Conservation (phyloP, 2,113 vertebrate genomes). For the Steatornis caripensis region DNA sequence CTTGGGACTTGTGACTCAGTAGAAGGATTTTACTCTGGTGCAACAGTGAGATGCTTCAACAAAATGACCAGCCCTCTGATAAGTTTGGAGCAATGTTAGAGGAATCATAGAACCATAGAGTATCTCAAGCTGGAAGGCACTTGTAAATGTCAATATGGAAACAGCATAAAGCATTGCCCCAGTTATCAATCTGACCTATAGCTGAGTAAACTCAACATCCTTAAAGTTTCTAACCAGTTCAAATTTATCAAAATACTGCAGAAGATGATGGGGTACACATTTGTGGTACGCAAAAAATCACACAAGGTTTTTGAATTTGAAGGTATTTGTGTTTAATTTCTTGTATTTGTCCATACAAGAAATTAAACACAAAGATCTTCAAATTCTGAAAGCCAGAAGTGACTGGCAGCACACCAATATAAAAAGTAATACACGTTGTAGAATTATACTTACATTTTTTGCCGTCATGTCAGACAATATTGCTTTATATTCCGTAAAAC, state of each 20-base stretch:
- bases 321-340: background rate
- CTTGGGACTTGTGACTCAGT: background rate
- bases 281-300: background rate
- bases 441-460: slow-evolving; percentile 74
- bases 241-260: background rate
- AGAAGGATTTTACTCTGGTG: background rate
- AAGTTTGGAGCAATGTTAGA: background rate
- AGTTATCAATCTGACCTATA: background rate
- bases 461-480: slow-evolving; percentile 71
- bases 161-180: background rate
- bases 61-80: background rate
- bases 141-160: background rate
- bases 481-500: slow-evolving; percentile 65
- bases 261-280: background rate
- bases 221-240: background rate
- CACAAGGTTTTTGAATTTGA: background rate
- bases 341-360: background rate
- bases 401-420: background rate
- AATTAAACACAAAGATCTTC: background rate
- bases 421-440: background rate
- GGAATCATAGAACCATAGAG: background rate
- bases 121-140: background rate
- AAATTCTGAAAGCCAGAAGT: background rate
- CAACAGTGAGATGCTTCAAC: background rate
- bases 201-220: background rate